These are phyloP conservation scores for Polyommatus icarus DNA, from an alignment of 2,888 invertebrate genomes.

Conservation along the genomic window DNA sequence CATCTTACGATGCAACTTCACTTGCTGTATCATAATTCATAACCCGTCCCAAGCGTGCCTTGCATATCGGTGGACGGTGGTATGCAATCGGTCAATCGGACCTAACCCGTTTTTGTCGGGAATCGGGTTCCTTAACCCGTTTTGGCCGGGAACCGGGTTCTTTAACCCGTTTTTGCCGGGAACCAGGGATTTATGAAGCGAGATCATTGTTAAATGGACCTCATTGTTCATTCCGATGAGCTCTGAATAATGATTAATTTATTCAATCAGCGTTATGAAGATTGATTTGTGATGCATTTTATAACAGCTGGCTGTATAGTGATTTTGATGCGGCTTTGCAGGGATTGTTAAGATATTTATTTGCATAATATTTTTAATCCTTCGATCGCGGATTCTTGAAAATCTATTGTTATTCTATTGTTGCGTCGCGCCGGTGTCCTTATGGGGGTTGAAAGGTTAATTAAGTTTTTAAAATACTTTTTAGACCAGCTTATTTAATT, in stretches of 20 bases:
- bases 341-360: too few relatives aligned
- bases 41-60: neutral
- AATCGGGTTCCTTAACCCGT: constrained; percentile 32
- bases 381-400: too few relatives aligned
- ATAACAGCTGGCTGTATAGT: neutral
- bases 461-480: neutral
- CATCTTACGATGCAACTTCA: neutral
- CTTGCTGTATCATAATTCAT: neutral
- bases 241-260: constrained; percentile 34
- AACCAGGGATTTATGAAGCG: constrained; percentile 41
- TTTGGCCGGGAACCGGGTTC: constrained; percentile 20
- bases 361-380: too few relatives aligned
- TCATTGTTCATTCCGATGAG: constrained; percentile 32
- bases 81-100: constrained; percentile 37
- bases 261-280: constrained; percentile 24
- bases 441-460: too few relatives aligned
- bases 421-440: too few relatives aligned
- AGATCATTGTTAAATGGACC: constrained; percentile 32
- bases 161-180: constrained; percentile 22
- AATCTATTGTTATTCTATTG: too few relatives aligned
- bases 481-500: too few relatives aligned
- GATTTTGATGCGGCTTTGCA: neutral
- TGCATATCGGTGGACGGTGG: constrained; percentile 8
- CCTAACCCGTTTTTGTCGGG: constrained; percentile 36
- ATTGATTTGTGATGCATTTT: constrained; percentile 19